Base-by-base conservation (phyloP, 2,888 invertebrate genomes). In the Oligia fasciuncula region DNA sequence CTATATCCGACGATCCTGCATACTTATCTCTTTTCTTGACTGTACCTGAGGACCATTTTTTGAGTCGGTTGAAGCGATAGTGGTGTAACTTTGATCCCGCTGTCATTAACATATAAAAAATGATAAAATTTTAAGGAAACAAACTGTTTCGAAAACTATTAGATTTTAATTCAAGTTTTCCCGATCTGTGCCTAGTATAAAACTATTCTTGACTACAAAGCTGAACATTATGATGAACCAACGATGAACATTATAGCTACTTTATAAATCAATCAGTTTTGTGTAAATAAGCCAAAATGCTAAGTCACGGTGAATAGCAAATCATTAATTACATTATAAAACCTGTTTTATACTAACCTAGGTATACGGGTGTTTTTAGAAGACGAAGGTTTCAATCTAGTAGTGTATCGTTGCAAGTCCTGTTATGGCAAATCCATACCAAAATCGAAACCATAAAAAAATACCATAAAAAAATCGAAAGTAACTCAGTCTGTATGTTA, bases 231-330 rank as follows among this genome's bases (percentile, higher is more conserved):
- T 29, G 29, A 29, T 29, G 29, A 29, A 29, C 17, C 14, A 4
- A 1, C 49, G 19, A 29, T 67, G 4, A 40, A 23, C 19, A 66
- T 49, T n/a, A 57, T 49, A 57, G 6, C n/a, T 57, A 13, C 4
- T 77, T 77, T 76, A 60, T 35, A 65, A 71, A 72, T 35, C n/a
- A 66, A 19, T 51, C 6, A 9, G n/a, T 14, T 60, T 80, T 46
- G 17, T 70, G 23, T 54, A 60, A 76, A 77, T 40, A 65, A 73
- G 46, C 11, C 17, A 67, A 76, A 73, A 54, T 49, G 73, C 70
- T 19, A 43, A 51, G 73, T 83, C 84, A 83, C 69, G 14, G 23
- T 70, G 73, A 57, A 73, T 67, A 19, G 13, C 17, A 63, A 72
- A 69, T 54, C 29, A 23, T 40, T 23, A 51, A 54, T 11, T 54